Evolutionary conservation across 2,888 invertebrate species (phyloP).

Genomic region (Aleiodes testaceus): DNA sequence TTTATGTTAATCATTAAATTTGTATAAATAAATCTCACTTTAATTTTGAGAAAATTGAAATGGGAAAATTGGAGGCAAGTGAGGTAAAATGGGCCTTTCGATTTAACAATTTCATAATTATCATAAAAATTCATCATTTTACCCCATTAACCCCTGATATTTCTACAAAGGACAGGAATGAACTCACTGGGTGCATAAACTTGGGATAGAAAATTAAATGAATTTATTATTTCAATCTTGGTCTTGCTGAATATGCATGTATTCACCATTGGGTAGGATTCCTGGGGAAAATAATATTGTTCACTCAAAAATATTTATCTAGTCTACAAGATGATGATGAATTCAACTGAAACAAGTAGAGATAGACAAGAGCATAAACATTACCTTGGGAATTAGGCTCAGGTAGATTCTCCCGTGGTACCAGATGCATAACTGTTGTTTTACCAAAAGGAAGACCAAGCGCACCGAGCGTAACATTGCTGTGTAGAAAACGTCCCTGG

Average conservation of each 20-base stretch:
- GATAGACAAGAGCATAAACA: constrained; percentile 39
- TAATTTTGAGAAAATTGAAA: neutral
- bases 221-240: constrained; percentile 53
- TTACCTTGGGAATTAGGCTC: constrained; percentile 98
- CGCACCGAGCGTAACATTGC: constrained; percentile 98
- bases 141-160: too few relatives aligned
- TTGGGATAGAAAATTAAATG: constrained; percentile 44
- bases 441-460: constrained; percentile 97
- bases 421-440: constrained; percentile 99
- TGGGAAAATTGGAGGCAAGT: neutral
- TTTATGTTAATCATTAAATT: neutral
- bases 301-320: neutral
- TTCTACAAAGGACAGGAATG: constrained; percentile 17
- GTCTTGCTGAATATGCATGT: constrained; percentile 61
- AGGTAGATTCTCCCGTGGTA: constrained; percentile 98
- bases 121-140: too few relatives aligned
- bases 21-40: neutral
- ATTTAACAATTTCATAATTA: too few relatives aligned
- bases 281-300: constrained; percentile 54
- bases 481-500: constrained; percentile 99
- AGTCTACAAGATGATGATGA: constrained; percentile 23
- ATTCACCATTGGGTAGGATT: constrained; percentile 65
- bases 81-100: too few relatives aligned
- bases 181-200: constrained; percentile 13
- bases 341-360: neutral